Evolutionary conservation across 2,888 invertebrate genomes (phyloP).

Genomic region (Mimachlamys varia): DNA sequence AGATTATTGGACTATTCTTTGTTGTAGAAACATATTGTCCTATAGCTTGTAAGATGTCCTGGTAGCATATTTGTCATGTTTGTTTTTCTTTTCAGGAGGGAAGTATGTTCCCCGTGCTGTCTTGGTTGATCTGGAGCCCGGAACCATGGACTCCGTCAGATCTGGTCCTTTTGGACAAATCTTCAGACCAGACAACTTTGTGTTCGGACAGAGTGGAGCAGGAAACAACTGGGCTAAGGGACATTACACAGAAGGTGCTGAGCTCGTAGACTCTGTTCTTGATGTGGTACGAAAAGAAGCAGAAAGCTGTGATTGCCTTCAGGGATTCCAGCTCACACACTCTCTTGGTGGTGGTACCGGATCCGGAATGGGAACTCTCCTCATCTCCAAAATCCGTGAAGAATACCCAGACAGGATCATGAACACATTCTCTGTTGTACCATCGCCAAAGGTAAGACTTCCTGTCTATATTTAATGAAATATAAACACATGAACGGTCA

Average conservation of each 20-base stretch:
- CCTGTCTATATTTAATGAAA: too few relatives aligned
- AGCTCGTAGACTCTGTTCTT: constrained; percentile 84
- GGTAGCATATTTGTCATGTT: too few relatives aligned
- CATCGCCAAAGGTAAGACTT: constrained; percentile 87
- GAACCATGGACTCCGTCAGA: constrained; percentile 97
- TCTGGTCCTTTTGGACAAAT: constrained; percentile 97
- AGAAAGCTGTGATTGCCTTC: constrained; percentile 94
- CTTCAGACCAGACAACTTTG: constrained; percentile 97
- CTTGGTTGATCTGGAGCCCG: constrained; percentile 96
- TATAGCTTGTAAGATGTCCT: too few relatives aligned
- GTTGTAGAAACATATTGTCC: too few relatives aligned
- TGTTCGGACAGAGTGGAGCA: constrained; percentile 88
- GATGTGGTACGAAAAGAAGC: constrained; percentile 89
- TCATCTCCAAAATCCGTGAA: constrained; percentile 98
- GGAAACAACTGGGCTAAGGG: constrained; percentile 95
- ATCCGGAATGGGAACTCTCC: constrained; percentile 93
- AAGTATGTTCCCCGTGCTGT: constrained; percentile 97
- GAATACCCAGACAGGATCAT: constrained; percentile 99
- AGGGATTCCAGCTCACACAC: constrained; percentile 84
- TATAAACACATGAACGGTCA: too few relatives aligned
- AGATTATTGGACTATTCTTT: too few relatives aligned
- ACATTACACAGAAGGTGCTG: constrained; percentile 94
- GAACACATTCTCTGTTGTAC: constrained; percentile 97
- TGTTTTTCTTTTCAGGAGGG: constrained; percentile 81
- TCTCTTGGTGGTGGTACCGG: constrained; percentile 95